A percentile compares a stretch with the other conserved stretches of the same genome.
Evolutionary conservation across 2,113 vertebrate species (phyloP).

Genomic region (Abramis brama): DNA sequence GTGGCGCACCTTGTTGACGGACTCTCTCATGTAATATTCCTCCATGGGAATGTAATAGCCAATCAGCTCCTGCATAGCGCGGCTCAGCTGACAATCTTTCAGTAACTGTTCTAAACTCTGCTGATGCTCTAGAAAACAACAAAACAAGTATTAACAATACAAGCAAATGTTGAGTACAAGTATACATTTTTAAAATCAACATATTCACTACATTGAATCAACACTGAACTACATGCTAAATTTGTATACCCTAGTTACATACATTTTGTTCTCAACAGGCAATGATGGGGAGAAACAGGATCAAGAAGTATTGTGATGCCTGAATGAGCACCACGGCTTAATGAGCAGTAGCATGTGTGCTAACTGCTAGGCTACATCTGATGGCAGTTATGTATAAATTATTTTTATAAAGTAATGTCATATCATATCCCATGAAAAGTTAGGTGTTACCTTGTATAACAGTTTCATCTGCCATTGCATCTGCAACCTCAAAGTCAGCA

Average conservation of each 20-base stretch:
- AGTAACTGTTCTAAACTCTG: conserved; percentile 90
- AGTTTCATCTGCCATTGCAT: conserved; percentile 83
- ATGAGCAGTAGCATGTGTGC: neutral
- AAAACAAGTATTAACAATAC: neutral
- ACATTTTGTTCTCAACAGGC: neutral
- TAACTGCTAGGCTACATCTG: neutral
- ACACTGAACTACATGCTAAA: neutral
- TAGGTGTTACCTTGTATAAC: conserved; percentile 84
- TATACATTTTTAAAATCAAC: neutral
- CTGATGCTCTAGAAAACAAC: conserved; percentile 83
- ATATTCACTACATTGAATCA: neutral
- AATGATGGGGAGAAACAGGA: neutral
- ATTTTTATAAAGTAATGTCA: neutral
- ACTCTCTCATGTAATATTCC: conserved; percentile 98
- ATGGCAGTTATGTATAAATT: neutral
- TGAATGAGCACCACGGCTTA: neutral
- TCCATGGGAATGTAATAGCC: conserved; percentile 98
- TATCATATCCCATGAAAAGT: neutral
- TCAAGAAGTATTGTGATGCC: neutral
- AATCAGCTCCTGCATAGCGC: conserved; percentile 95
- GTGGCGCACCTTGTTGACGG: conserved; percentile 89
- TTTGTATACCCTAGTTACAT: neutral
- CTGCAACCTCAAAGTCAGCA: conserved; percentile 93
- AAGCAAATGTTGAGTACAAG: neutral
- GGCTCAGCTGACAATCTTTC: conserved; percentile 90